Evolutionary conservation across 2,888 invertebrate species (phyloP).

Genomic region (Lathronympha strigana): DNA sequence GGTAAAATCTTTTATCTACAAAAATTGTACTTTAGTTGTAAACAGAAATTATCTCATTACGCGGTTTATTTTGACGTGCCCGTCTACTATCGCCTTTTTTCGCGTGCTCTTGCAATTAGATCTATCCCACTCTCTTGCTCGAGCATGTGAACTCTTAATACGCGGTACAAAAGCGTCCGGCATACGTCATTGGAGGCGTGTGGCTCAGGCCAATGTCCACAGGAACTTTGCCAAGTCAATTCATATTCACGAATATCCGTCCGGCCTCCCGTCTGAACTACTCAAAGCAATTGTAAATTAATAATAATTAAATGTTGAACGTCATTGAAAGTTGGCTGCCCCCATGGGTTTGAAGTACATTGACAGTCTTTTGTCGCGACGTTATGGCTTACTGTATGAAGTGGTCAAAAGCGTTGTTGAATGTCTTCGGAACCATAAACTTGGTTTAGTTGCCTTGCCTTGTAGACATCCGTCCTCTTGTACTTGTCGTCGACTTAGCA

Average conservation of each 20-base stretch:
- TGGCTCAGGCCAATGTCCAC: conserved; percentile 64
- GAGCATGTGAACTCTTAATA: no score
- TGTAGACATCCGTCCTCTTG: neutral
- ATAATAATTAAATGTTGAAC: conserved; percentile 21
- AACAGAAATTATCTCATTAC: no score
- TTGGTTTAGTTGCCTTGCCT: no score
- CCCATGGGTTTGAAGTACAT: neutral
- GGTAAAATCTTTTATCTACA: no score
- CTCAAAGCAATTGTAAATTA: conserved; percentile 21
- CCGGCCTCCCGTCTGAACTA: conserved; percentile 36
- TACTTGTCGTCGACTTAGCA: neutral
- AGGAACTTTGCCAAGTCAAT: conserved; percentile 56
- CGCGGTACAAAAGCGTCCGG: conserved; percentile 18
- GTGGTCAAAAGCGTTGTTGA: neutral
- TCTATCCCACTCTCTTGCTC: no score
- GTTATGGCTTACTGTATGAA: neutral
- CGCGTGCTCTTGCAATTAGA: no score
- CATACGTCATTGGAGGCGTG: conserved; percentile 65
- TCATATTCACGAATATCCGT: conserved; percentile 24
- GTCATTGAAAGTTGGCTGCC: neutral
- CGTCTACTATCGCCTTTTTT: no score
- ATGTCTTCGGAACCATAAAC: neutral
- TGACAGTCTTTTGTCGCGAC: neutral
- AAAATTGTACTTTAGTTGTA: no score
- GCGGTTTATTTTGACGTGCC: no score